These are phyloP conservation scores for Harpagus bidentatus DNA, from an alignment of 2,113 vertebrate species.

Conservation along the genomic window DNA sequence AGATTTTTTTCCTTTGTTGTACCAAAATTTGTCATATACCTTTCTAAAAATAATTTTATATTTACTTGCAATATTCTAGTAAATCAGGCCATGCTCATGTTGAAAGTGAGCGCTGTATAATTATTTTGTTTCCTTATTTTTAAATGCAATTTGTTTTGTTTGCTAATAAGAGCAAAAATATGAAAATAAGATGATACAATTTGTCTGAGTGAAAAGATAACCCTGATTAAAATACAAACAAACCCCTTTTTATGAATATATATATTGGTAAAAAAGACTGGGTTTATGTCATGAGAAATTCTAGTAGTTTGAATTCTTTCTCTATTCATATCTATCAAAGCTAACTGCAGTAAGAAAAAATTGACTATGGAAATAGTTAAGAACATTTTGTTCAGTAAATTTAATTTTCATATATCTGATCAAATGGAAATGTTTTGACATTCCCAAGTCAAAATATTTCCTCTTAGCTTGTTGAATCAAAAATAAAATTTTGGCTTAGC, in stretches of 20 bases:
- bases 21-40: neutral
- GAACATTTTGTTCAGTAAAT: neutral
- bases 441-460: neutral
- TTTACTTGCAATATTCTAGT: neutral
- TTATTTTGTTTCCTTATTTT: neutral
- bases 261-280: neutral
- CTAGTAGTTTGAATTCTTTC: neutral
- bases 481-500: constrained; percentile 7
- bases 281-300: neutral
- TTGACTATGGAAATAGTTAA: neutral
- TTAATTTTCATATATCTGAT: constrained; percentile 31
- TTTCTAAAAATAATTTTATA: neutral
- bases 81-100: neutral
- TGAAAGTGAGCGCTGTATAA: neutral
- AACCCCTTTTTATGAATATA: neutral
- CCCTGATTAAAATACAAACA: neutral
- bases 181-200: neutral
- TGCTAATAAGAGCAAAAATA: neutral
- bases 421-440: constrained; percentile 31
- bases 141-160: neutral
- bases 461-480: neutral
- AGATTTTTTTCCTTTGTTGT: neutral
- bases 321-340: neutral
- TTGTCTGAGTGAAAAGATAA: neutral
- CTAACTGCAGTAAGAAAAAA: neutral